Percentiles rank a stretch among this genome's conserved stretches.
Evolutionary conservation across 1,140 invertebrate genomes (phyloP).

Genomic region (Panulirus ornatus): DNA sequence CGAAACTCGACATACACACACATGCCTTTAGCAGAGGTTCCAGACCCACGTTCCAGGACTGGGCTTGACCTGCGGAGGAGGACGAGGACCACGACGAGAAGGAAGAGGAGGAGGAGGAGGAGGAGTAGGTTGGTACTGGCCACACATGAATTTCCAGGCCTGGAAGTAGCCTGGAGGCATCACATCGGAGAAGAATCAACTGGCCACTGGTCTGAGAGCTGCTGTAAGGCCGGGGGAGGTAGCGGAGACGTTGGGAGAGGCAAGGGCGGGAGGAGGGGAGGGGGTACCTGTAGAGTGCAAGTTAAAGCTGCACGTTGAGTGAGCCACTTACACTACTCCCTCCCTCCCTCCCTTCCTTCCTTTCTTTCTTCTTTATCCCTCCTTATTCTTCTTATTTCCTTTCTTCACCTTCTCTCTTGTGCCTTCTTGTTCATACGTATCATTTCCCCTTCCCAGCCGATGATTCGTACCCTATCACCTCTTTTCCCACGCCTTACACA

Average conservation of each 20-base stretch:
- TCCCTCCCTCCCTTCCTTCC: not conserved
- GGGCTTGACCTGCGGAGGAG: too few relatives aligned
- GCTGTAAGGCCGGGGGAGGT: not conserved
- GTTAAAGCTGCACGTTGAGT: slow-evolving; percentile 59
- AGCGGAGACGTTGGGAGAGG: not conserved
- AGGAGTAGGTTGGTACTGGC: too few relatives aligned
- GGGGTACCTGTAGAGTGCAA: slow-evolving; percentile 58
- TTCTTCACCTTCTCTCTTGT: not conserved
- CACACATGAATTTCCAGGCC: too few relatives aligned
- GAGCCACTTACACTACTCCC: slow-evolving; percentile 25
- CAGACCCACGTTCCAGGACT: not conserved
- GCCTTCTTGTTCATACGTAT: not conserved
- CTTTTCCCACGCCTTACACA: not conserved
- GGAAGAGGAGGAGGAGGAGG: too few relatives aligned
- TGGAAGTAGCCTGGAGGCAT: not conserved
- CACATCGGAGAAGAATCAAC: not conserved
- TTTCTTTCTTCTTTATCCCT: not conserved
- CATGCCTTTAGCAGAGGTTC: too few relatives aligned
- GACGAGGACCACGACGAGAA: too few relatives aligned
- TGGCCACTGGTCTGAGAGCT: not conserved
- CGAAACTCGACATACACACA: too few relatives aligned
- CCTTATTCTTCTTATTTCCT: slow-evolving; percentile 11
- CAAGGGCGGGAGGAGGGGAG: not conserved
- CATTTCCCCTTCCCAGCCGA: too few relatives aligned
- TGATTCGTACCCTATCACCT: not conserved